Conservation (phyloP, 2,797 vertebrate genomes). For the Oreortyx pictus region DNA sequence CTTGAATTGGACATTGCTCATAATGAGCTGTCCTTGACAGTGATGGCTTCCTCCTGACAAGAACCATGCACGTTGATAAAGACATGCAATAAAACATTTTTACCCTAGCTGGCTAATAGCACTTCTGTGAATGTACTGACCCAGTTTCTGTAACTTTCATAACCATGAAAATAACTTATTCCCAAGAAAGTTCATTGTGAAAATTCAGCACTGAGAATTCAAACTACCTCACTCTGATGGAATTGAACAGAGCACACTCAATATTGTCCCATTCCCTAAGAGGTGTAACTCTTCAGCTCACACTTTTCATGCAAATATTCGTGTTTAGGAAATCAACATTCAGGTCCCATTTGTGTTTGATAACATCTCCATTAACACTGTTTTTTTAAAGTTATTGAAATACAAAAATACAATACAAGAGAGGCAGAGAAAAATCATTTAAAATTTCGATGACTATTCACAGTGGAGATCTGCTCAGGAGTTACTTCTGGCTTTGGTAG, state of each 20-base stretch:
- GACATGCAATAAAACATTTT: background rate
- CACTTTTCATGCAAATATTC: background rate
- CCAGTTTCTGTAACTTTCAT: background rate
- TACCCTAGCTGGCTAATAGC: background rate
- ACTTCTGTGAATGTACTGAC: background rate
- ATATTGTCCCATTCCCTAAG: accelerated
- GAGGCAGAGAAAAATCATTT: background rate
- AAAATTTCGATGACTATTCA: background rate
- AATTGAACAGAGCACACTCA: accelerated
- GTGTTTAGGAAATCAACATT: background rate
- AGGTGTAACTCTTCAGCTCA: background rate
- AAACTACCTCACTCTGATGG: background rate
- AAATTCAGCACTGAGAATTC: background rate
- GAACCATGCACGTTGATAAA: background rate
- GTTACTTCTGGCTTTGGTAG: conserved; percentile 60
- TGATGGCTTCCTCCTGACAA: background rate
- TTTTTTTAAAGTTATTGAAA: background rate
- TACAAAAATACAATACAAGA: background rate
- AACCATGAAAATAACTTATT: background rate
- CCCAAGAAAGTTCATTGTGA: background rate
- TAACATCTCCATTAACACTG: background rate
- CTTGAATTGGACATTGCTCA: background rate
- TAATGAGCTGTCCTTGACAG: background rate
- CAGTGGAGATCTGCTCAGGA: conserved; percentile 41
- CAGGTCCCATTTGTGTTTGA: background rate